Evolutionary conservation across 2,888 invertebrate genomes (phyloP).

Genomic region (Andrena marginata): DNA sequence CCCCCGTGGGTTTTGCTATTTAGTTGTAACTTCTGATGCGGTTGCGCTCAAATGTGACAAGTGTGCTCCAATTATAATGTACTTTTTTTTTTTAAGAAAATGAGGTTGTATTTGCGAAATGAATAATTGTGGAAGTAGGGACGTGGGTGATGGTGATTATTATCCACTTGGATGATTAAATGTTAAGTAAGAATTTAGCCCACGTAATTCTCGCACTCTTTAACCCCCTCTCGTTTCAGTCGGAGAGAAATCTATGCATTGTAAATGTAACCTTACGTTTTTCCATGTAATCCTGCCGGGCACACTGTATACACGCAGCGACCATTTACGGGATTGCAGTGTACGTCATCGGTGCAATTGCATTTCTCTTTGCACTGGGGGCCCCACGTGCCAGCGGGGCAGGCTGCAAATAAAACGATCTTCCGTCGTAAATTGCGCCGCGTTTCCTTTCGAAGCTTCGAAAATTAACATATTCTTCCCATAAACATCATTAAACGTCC

Average conservation of each 20-base stretch:
- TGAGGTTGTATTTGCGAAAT: too few species aligned
- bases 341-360: constrained; percentile 87
- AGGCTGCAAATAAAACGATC: constrained; percentile 86
- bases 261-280: constrained; percentile 86
- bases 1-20: too few species aligned
- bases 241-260: constrained; percentile 13
- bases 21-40: too few species aligned
- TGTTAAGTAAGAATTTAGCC: too few species aligned
- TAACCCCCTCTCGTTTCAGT: not conserved
- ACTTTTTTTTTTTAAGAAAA: too few species aligned
- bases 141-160: too few species aligned
- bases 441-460: not conserved
- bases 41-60: too few species aligned
- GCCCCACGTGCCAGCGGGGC: constrained; percentile 91
- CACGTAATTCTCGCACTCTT: not conserved
- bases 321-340: constrained; percentile 89
- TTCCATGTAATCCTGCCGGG: constrained; percentile 89
- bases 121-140: too few species aligned
- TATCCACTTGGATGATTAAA: too few species aligned
- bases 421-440: not conserved
- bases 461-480: not conserved
- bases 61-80: too few species aligned
- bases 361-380: constrained; percentile 90
- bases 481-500: too few species aligned
- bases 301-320: constrained; percentile 87